phyloP scores from a whole-genome alignment of 2,888 invertebrate species.

The Trachelus stipa region DNA sequence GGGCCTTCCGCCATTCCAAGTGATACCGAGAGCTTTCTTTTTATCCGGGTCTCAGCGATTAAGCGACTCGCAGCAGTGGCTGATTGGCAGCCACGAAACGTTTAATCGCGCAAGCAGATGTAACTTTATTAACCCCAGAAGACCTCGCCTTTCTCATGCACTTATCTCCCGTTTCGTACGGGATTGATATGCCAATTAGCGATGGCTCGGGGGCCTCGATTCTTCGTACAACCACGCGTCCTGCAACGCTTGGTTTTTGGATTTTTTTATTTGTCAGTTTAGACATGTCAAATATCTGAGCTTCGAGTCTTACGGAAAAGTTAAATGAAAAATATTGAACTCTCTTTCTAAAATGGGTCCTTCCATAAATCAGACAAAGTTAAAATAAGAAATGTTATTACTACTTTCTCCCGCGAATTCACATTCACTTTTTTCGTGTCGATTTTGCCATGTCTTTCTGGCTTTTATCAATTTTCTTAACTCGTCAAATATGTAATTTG shows the following conservation, averaged over 20 bases:
- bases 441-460: background rate
- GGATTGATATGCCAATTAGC: conserved; percentile 58
- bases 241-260: background rate
- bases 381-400: background rate
- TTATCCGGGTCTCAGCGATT: background rate
- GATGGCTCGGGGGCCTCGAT: conserved; percentile 1
- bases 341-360: too few relatives aligned
- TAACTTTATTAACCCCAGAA: conserved; percentile 21
- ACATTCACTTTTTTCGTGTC: background rate
- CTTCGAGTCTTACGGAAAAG: too few relatives aligned
- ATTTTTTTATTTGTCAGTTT: background rate
- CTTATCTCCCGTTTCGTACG: conserved; percentile 44
- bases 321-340: too few relatives aligned
- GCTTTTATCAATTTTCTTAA: background rate
- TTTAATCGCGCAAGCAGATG: conserved; percentile 27
- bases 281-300: too few relatives aligned
- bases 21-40: background rate
- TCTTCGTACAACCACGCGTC: background rate
- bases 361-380: too few relatives aligned
- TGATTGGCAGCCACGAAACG: conserved; percentile 15
- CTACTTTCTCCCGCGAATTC: background rate
- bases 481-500: background rate
- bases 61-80: background rate
- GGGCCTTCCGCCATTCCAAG: background rate
- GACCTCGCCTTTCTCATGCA: conserved; percentile 14